Evolutionary conservation across 2,888 invertebrate genomes (phyloP), one percentile per base, ranked within the genome.

Genomic region (Drosophila acutilabella): DNA sequence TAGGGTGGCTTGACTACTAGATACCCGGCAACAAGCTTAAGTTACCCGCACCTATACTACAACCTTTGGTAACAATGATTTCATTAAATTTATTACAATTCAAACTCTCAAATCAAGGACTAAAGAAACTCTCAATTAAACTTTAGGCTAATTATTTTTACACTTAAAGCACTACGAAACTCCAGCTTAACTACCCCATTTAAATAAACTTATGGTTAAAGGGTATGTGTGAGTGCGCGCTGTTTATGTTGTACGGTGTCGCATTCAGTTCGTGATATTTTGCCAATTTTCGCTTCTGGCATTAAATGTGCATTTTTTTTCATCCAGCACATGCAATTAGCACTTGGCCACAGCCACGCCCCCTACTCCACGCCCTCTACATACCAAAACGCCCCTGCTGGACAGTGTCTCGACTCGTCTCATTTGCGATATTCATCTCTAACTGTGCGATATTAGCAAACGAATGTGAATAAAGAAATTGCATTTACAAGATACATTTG

Each of bases 181-280:
- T 23, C 23, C 30, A 30, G 30, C 8, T 30, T 7, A 8, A 30
- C 30, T 30, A 30, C 3, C 8, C 42, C 42, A 4, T 6, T 13
- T 20, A 1, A 6, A 10, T 2, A 16, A 41, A 13, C 8, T 41
- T 42, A 8, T 42, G 16, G 16, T 45, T 53, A 40, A 41, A 23
- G 56, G 61, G 61, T 41, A 56, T 44, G 6, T 42, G n/a, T 11
- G 26, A 47, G 26, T 79, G 20, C 56, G 36, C 13, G 36, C 13
- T 67, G 47, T 69, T 72, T 41, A 38, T 62, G 62, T 50, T 57
- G 41, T 16, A 16, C 48, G n/a, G 47, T 18, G 57, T 57, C 48
- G 57, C 62, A 33, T 36, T 52, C 60, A 45, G 79, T 79, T 83
- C 83, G 82, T 82, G 82, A 74, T 83, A 81, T 86, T 83, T 77